Conservation (phyloP, 2,888 invertebrate species). For the Mythimna ferrago region DNA sequence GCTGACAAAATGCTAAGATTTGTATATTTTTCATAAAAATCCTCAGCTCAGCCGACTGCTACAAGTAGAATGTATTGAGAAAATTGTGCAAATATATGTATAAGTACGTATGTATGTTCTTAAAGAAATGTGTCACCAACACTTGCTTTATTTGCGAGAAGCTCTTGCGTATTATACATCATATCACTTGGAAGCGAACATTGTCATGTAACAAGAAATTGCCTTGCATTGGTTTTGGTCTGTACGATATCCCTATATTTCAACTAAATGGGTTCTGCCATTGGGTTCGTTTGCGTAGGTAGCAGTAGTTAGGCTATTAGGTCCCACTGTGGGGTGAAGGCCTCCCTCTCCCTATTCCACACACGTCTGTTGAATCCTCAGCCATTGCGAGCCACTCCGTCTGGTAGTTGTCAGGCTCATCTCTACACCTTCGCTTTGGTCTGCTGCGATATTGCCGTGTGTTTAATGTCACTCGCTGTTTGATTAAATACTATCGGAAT, state of each 20-base stretch:
- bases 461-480: too few relatives aligned
- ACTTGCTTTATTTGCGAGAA: slow-evolving; percentile 13
- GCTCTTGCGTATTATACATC: not conserved
- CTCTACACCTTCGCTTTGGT: too few relatives aligned
- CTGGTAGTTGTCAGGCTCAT: too few relatives aligned
- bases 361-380: too few relatives aligned
- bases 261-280: not conserved
- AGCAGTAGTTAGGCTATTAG: too few relatives aligned
- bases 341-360: too few relatives aligned
- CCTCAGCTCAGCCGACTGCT: not conserved
- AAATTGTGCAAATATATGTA: slow-evolving; percentile 9
- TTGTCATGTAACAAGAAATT: not conserved
- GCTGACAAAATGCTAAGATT: too few relatives aligned
- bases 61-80: not conserved
- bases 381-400: too few relatives aligned
- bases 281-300: too few relatives aligned
- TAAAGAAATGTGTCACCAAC: slow-evolving; percentile 35
- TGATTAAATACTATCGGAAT: too few relatives aligned
- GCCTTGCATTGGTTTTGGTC: not conserved
- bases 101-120: not conserved
- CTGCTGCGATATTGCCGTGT: too few relatives aligned
- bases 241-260: not conserved
- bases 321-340: too few relatives aligned
- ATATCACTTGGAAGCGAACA: slow-evolving; percentile 15
- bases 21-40: not conserved